Evolutionary conservation across 2,888 invertebrate genomes (phyloP).

Genomic region (Rhamphomyia laevipes): DNA sequence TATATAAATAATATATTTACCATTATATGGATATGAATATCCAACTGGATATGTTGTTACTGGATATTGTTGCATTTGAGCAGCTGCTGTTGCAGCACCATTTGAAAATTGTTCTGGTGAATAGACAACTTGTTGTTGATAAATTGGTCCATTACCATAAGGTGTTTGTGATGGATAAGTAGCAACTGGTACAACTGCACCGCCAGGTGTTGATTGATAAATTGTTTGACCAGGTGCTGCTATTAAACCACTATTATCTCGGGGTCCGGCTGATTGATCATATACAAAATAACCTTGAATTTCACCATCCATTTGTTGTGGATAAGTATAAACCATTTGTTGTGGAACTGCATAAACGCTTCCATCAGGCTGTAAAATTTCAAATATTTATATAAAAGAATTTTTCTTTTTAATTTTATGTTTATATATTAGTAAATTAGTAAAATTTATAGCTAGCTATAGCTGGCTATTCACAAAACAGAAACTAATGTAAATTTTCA

Average conservation of each 20-base stretch:
- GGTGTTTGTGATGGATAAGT: neutral
- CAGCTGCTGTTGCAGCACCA: conserved; percentile 19
- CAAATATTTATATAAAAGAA: neutral
- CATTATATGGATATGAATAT: conserved; percentile 37
- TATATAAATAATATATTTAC: conserved; percentile 12
- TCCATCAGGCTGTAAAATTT: conserved; percentile 32
- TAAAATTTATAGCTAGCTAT: too few species aligned
- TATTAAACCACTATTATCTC: conserved; percentile 25
- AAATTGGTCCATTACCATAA: conserved; percentile 27
- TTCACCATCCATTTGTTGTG: conserved; percentile 33
- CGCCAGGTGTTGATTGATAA: conserved; percentile 27
- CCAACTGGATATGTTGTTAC: conserved; percentile 35
- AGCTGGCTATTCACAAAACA: too few species aligned
- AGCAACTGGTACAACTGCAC: conserved; percentile 33
- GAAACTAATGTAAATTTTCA: too few species aligned
- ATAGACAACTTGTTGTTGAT: conserved; percentile 36
- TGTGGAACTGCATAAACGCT: conserved; percentile 38
- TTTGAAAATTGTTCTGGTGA: conserved; percentile 33
- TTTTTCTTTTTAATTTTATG: too few species aligned
- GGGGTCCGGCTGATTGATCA: conserved; percentile 32
- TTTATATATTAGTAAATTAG: too few species aligned
- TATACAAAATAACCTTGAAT: conserved; percentile 36
- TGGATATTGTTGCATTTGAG: conserved; percentile 35
- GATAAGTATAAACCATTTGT: conserved; percentile 36
- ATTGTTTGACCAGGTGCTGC: conserved; percentile 30